phyloP scores from a whole-genome alignment of 2,797 vertebrate genomes.

The Gorsachius magnificus region DNA sequence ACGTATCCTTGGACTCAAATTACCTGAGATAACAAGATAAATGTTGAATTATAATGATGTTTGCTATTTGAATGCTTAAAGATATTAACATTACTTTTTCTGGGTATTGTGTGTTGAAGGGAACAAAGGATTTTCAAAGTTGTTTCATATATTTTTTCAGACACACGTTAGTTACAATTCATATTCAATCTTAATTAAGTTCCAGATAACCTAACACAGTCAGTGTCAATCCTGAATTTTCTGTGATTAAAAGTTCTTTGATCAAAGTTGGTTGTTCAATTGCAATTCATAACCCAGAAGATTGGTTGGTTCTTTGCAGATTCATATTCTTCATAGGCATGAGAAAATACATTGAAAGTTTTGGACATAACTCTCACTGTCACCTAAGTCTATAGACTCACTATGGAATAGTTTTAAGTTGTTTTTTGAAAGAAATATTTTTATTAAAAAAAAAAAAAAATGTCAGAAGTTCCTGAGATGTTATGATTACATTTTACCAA shows the following conservation, averaged over 20 bases:
- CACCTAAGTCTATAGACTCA: not conserved
- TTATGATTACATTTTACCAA: not conserved
- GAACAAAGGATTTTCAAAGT: not conserved
- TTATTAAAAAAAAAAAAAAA: not conserved
- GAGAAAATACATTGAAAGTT: not conserved
- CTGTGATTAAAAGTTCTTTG: constrained; percentile 18
- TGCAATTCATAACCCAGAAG: not conserved
- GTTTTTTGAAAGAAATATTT: not conserved
- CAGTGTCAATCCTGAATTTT: not conserved
- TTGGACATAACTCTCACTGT: not conserved
- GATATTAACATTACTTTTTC: not conserved
- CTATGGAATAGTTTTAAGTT: not conserved
- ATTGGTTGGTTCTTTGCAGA: not conserved
- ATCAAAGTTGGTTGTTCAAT: not conserved
- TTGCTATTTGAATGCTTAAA: not conserved
- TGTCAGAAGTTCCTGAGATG: not conserved
- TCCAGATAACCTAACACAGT: not conserved
- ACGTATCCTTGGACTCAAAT: not conserved
- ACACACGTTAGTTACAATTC: not conserved
- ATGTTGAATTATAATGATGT: not conserved
- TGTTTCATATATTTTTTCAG: not conserved
- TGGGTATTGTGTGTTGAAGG: not conserved
- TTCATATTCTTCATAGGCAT: not conserved
- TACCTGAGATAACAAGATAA: not conserved
- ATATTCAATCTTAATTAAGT: not conserved